Base-by-base conservation (phyloP, 2,888 invertebrate genomes). In the Melinaea menophilus region DNA sequence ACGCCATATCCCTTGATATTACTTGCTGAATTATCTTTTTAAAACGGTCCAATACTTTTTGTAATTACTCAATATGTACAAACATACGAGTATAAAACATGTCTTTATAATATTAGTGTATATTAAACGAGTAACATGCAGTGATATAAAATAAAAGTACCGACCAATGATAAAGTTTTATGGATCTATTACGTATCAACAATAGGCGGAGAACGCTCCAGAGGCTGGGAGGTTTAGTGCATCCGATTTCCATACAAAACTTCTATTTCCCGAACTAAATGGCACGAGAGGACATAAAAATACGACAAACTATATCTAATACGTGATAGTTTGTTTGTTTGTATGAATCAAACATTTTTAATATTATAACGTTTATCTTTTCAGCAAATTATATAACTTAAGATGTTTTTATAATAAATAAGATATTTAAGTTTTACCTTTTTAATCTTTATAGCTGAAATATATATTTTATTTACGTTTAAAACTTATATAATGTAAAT, bases 221-320 rank as follows among this genome's bases (percentile, higher is more conserved):
- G 78, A 76, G 75, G 71, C 79, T 80, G 80, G 80, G 80, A 75
- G 80, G 80, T 81, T 86, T 88, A 88, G 84, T 86, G 85, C 88
- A 85, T 87, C 88, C 88, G 86, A 90, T 89, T 90, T 88, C 82
- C 89, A 89, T 90, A 85, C 86, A 90, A 89, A 90, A 88, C 90
- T 88, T 85, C 88, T 86, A 90, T 90, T 90, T 90, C 90, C 90
- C 86, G 84, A 76, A 73, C 84, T 88, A 90, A 90, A 90, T 90
- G 90, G 85, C 86, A 88, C 89, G 90, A 85, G 87, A 84, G 86
- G 74, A 83, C 84, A 90, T 90, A 89, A 90, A 90, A 88, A 82
- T 85, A 79, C 85, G 85, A 83, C 80, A 79, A 84, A 88, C 51
- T 51, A 22, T 51, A 22, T 41, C 41, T 41, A 87, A 84, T 87